Evolutionary conservation across 2,113 vertebrate genomes (phyloP).

Genomic region (Syrmaticus mikado): DNA sequence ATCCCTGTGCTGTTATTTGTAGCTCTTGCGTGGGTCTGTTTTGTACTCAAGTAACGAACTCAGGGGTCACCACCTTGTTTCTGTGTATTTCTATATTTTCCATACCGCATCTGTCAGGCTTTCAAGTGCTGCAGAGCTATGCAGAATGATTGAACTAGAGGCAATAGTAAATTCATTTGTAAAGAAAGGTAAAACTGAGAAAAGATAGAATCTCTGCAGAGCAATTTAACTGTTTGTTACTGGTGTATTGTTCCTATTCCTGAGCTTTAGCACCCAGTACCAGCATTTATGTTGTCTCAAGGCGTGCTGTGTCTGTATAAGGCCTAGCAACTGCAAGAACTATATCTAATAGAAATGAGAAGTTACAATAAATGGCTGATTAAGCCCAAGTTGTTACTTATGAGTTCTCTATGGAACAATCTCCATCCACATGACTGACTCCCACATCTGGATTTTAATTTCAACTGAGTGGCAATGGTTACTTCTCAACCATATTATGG

Average conservation of each 20-base stretch:
- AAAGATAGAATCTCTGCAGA: not conserved
- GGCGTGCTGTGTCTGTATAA: not conserved
- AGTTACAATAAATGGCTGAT: not conserved
- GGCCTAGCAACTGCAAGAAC: not conserved
- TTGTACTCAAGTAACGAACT: not conserved
- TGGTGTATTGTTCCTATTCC: not conserved
- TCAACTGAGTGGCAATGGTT: not conserved
- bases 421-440: not conserved
- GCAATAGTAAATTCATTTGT: not conserved
- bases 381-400: not conserved
- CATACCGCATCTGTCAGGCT: not conserved
- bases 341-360: not conserved
- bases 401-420: not conserved
- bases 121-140: not conserved
- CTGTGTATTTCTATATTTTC: not conserved
- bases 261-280: not conserved
- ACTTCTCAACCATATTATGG: not conserved
- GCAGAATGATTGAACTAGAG: not conserved
- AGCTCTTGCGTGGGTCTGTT: not conserved
- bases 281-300: not conserved
- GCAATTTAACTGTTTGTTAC: not conserved
- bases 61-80: not conserved
- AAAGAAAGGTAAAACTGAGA: not conserved
- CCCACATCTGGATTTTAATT: not conserved
- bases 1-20: slow-evolving; percentile 30